Conservation (phyloP, 1,140 invertebrate genomes). For the Aphaenogaster rudis region DNA sequence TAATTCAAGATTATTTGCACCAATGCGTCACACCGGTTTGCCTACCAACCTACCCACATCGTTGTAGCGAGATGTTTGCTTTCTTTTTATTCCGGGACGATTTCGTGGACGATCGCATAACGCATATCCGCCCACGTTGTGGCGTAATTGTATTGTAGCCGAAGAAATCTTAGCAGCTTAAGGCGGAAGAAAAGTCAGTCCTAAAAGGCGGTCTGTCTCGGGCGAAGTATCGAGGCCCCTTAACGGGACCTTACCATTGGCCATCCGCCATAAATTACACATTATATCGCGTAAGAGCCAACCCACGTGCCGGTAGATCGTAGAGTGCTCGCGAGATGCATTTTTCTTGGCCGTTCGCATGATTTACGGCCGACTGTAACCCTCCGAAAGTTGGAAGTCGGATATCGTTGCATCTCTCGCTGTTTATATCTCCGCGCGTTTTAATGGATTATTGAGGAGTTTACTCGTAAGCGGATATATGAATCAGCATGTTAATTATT, state of each 20-base stretch:
- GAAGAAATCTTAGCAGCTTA: conserved; percentile 62
- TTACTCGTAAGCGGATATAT: neutral
- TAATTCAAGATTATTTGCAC: conserved; percentile 19
- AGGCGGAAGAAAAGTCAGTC: conserved; percentile 78
- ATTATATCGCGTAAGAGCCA: conserved; percentile 76
- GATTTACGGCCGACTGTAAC: conserved; percentile 68
- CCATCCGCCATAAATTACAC: conserved; percentile 80
- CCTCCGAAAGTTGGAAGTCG: conserved; percentile 65
- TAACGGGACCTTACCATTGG: conserved; percentile 78
- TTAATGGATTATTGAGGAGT: conserved; percentile 47
- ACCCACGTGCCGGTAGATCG: conserved; percentile 75
- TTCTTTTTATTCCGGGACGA: conserved; percentile 59
- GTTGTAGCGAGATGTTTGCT: conserved; percentile 45
- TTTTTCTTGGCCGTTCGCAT: conserved; percentile 64
- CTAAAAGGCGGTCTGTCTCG: conserved; percentile 72
- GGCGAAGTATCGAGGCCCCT: conserved; percentile 75
- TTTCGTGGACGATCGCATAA: conserved; percentile 55
- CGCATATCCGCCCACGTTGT: conserved; percentile 51
- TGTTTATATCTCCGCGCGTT: conserved; percentile 58
- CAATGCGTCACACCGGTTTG: conserved; percentile 31
- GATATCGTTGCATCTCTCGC: conserved; percentile 58
- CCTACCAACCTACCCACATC: neutral
- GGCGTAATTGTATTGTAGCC: conserved; percentile 58
- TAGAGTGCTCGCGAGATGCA: conserved; percentile 74
- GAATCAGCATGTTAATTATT: neutral